Evolutionary conservation across 2,113 vertebrate genomes (phyloP), one percentile per base, ranked within the genome.

Genomic region (Edolisoma coerulescens): DNA sequence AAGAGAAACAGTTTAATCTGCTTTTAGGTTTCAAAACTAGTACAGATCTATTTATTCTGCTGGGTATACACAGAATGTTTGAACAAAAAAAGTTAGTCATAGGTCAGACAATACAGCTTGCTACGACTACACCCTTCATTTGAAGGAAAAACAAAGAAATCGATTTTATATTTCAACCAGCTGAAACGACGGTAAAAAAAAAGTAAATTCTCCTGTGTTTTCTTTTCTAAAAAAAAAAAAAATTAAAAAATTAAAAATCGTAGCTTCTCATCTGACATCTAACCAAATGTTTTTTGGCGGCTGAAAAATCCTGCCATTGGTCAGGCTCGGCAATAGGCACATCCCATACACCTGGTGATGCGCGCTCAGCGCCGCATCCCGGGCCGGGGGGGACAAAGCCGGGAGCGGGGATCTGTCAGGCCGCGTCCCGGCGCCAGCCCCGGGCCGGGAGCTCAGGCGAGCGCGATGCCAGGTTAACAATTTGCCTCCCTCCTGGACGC

Each of bases 321-420:
- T 44, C 81, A 41, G 61, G 35, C 73, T 80, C 26, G 47, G 79
- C 73, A 49, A 41, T 0, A 53, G 79, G 75, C 53, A 47, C 90
- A 84, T 84, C 89, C 89, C 71, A 77, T 60, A 68, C 93, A 95
- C 87, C 87, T 92, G 83, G 89, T 32, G 84, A 41, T 45, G 94
- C 6, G 78, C 50, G 23, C 78, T 63, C 59, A 37, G 4, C 68
- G 64, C 73, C 61, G 39, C 75, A 71, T 49, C 88, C 74, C 78
- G 63, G 71, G 2, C 21, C 53, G 47, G 47, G 44, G 52, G 9
- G 4, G 2, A 44, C 53, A 26, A 53, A 67, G 44, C 11, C 61
- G 26, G 87, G 6, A 39, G 64, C 57, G 10, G n/a, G 22, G 14
- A 44, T 35, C 53, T 35, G 70, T 60, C 74, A 63, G 96, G 91